These are phyloP conservation scores for Jacana jacana DNA, from an alignment of 2,113 vertebrate species.

Conservation along the genomic window DNA sequence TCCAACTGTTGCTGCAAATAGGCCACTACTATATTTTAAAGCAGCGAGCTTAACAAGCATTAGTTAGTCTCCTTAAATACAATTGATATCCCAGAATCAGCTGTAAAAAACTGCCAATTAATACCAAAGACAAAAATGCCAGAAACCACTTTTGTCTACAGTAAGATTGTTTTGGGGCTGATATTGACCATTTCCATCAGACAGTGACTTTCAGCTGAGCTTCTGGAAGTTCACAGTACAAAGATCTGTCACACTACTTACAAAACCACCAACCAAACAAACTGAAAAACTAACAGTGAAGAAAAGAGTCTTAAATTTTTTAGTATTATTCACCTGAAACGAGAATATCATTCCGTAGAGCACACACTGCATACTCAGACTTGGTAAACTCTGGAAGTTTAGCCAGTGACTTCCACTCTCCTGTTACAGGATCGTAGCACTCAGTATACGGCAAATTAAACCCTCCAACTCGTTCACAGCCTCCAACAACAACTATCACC, in stretches of 20 bases:
- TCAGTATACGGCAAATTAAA: conserved; percentile 98
- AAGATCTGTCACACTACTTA: background rate
- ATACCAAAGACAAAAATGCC: background rate
- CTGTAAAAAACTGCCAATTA: background rate
- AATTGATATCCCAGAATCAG: background rate
- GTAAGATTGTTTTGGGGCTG: background rate
- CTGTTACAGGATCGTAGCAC: conserved; percentile 96
- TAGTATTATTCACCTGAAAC: conserved; percentile 87
- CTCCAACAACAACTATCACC: conserved; percentile 97
- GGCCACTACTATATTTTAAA: background rate
- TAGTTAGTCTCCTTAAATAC: background rate
- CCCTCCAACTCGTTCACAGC: conserved; percentile 93
- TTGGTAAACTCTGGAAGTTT: conserved; percentile 98
- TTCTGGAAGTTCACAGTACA: background rate
- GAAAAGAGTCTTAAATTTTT: background rate
- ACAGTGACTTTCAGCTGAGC: background rate
- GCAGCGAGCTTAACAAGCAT: fast-evolving
- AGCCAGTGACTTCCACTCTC: conserved; percentile 96
- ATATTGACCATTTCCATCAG: background rate
- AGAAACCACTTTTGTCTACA: background rate
- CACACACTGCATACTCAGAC: conserved; percentile 96
- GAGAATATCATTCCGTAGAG: conserved; percentile 95
- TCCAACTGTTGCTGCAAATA: background rate
- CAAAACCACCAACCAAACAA: background rate
- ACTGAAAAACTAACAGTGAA: background rate